These are phyloP conservation scores for Trissonchulus latispiculum DNA, from an alignment of 2,888 invertebrate genomes.

Conservation along the genomic window DNA sequence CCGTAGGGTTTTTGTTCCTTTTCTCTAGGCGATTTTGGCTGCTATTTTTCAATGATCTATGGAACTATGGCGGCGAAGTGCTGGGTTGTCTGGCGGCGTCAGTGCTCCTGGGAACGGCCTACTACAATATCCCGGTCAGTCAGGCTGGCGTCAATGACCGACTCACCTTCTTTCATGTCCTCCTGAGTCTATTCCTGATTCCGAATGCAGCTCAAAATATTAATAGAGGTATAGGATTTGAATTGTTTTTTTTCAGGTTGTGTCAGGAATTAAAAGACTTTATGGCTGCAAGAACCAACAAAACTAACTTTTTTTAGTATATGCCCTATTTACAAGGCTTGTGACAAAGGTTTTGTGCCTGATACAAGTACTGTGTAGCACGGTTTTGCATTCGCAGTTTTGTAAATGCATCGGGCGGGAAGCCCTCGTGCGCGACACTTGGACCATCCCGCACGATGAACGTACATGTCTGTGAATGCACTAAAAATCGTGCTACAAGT, in stretches of 20 bases:
- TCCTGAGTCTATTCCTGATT: constrained; percentile 66
- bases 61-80: constrained; percentile 64
- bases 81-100: constrained; percentile 70
- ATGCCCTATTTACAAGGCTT: not conserved
- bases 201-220: constrained; percentile 60
- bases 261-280: not conserved
- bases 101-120: constrained; percentile 58
- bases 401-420: too few relatives aligned
- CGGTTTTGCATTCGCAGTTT: too few relatives aligned
- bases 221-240: constrained; percentile 43
- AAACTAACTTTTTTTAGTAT: not conserved
- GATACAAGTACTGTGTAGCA: too few relatives aligned
- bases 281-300: not conserved
- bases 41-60: constrained; percentile 69
- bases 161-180: constrained; percentile 72
- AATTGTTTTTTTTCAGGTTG: not conserved
- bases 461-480: too few relatives aligned
- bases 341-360: too few relatives aligned
- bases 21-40: constrained; percentile 36
- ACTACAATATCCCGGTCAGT: constrained; percentile 21
- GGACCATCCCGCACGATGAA: too few relatives aligned
- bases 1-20: constrained; percentile 21
- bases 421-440: too few relatives aligned
- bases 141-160: constrained; percentile 48
- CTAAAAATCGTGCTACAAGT: too few relatives aligned